Conservation (phyloP, 2,888 invertebrate species). For the Horisme vitalbata region DNA sequence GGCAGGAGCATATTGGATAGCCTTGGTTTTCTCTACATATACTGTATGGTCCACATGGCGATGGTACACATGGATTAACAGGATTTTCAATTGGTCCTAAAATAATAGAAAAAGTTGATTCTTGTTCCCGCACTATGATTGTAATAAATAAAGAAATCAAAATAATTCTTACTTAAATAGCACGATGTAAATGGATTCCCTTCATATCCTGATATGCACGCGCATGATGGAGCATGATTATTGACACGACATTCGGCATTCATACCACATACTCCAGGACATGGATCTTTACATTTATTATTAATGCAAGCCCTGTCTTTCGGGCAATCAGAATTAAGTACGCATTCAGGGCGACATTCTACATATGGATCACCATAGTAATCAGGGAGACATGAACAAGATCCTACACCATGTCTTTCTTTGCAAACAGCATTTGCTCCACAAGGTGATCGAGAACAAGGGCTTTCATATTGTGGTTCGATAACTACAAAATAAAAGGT, state of each 20-base stretch:
- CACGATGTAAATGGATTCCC: conserved; percentile 91
- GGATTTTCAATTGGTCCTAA: conserved; percentile 64
- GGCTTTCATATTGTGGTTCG: conserved; percentile 78
- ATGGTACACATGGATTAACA: conserved; percentile 82
- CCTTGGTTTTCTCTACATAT: conserved; percentile 87
- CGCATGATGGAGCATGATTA: conserved; percentile 92
- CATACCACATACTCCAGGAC: conserved; percentile 91
- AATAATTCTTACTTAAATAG: conserved; percentile 71
- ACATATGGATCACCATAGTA: conserved; percentile 94
- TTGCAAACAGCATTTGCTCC: conserved; percentile 93
- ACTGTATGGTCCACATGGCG: conserved; percentile 92
- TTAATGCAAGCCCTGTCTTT: conserved; percentile 90
- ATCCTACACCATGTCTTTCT: conserved; percentile 90
- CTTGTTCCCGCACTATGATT: conserved; percentile 11
- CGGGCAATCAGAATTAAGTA: conserved; percentile 92
- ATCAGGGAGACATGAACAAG: conserved; percentile 91
- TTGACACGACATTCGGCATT: conserved; percentile 92
- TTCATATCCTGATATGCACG: conserved; percentile 87
- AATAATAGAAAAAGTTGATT: conserved; percentile 28
- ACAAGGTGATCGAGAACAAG: conserved; percentile 93
- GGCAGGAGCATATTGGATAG: conserved; percentile 92
- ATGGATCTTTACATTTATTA: conserved; percentile 93
- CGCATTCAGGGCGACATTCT: conserved; percentile 94
- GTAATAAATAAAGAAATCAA: not conserved
- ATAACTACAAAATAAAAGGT: conserved; percentile 58